Evolutionary conservation across 2,113 vertebrate genomes (phyloP).

Genomic region (Tichodroma muraria): DNA sequence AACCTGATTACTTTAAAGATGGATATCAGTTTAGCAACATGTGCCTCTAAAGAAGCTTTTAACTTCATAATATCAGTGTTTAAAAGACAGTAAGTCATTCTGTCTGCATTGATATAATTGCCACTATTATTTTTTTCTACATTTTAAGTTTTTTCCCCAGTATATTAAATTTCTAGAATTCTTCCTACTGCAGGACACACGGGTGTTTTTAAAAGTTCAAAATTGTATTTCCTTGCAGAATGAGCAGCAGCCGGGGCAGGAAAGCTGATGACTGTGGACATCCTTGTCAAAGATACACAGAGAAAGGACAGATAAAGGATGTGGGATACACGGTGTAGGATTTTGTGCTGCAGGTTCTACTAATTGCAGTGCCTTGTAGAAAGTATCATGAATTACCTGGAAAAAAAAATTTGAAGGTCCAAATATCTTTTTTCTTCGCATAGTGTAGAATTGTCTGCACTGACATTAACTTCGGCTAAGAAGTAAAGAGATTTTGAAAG

Average conservation of each 20-base stretch:
- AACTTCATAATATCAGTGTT: not conserved
- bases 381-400: not conserved
- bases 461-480: not conserved
- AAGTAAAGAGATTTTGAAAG: not conserved
- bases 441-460: not conserved
- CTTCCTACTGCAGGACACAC: not conserved
- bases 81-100: constrained; percentile 9
- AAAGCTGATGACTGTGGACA: not conserved
- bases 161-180: not conserved
- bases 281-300: not conserved
- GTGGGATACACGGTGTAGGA: not conserved
- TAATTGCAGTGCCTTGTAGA: not conserved
- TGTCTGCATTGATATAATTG: not conserved
- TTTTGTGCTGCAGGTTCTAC: not conserved
- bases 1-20: not conserved
- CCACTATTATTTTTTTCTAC: not conserved
- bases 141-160: not conserved
- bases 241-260: not conserved
- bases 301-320: not conserved
- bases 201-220: not conserved
- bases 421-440: not conserved
- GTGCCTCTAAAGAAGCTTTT: not conserved
- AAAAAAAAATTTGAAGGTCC: not conserved
- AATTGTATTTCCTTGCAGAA: not conserved
- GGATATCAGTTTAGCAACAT: not conserved